Evolutionary conservation across 2,113 vertebrate species (phyloP).

Genomic region (Siniperca knerii): DNA sequence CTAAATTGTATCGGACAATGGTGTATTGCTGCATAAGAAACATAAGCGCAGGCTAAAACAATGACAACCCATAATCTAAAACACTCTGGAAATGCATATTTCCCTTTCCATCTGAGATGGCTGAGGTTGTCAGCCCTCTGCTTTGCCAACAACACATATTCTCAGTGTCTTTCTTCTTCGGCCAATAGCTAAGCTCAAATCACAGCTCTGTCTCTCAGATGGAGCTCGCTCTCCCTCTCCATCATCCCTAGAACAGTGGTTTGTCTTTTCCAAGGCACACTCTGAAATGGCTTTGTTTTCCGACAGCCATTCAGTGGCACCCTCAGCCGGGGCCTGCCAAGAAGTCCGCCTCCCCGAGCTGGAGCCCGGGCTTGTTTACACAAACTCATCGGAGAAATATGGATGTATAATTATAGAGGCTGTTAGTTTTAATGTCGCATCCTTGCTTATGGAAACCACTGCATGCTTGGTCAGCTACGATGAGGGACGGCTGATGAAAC

Average conservation of each 20-base stretch:
- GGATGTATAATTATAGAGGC: constrained; percentile 81
- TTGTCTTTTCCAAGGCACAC: constrained; percentile 79
- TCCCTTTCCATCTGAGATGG: constrained; percentile 74
- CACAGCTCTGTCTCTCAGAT: constrained; percentile 74
- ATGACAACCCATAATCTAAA: constrained; percentile 74
- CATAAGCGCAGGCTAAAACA: constrained; percentile 61
- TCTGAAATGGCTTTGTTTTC: constrained; percentile 83
- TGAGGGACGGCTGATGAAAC: constrained; percentile 70
- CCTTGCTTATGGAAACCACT: constrained; percentile 76
- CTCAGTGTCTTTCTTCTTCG: constrained; percentile 74
- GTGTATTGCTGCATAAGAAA: constrained; percentile 31
- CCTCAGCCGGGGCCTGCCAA: constrained; percentile 75
- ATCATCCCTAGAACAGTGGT: constrained; percentile 70
- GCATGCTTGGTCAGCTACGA: constrained; percentile 76
- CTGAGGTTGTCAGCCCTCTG: constrained; percentile 78
- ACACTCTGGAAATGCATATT: constrained; percentile 74
- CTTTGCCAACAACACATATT: constrained; percentile 80
- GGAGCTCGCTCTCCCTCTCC: constrained; percentile 65
- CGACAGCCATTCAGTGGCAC: constrained; percentile 80
- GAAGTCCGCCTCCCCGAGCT: constrained; percentile 73
- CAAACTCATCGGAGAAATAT: constrained; percentile 83
- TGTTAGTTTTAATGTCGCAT: constrained; percentile 82
- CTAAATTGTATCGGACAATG: constrained; percentile 48
- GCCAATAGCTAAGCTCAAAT: constrained; percentile 81
- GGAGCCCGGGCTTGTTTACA: constrained; percentile 80